Evolutionary conservation across 2,888 invertebrate species (phyloP).

Genomic region (Dryocosmus kuriphilus): DNA sequence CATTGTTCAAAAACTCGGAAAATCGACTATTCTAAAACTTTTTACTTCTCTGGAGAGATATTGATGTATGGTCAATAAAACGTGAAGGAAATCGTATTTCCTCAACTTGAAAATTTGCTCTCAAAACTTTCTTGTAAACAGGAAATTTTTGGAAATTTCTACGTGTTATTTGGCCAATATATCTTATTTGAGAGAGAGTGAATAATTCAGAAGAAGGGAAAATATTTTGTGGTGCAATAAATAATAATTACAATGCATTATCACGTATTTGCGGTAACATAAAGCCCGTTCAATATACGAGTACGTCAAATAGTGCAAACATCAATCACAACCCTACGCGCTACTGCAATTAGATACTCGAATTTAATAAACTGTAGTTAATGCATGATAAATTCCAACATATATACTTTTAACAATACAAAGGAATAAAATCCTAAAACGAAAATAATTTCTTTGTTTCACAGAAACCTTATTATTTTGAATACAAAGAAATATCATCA

Average conservation of each 20-base stretch:
- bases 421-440: not conserved
- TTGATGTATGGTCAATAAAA: constrained; percentile 1
- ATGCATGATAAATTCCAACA: not conserved
- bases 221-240: not conserved
- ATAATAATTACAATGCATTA: not conserved
- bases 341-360: constrained; percentile 11
- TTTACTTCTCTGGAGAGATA: not conserved
- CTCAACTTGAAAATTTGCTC: constrained; percentile 1
- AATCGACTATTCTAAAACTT: constrained; percentile 7
- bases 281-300: not conserved
- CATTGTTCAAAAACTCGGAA: not conserved
- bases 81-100: not conserved
- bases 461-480: not conserved
- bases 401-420: not conserved
- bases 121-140: constrained; percentile 5
- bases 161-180: not conserved
- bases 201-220: not conserved
- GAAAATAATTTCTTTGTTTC: not conserved
- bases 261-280: not conserved
- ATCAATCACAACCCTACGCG: constrained; percentile 16
- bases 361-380: not conserved
- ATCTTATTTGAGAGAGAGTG: not conserved
- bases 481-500: not conserved
- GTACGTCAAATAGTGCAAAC: constrained; percentile 17
- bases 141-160: not conserved